Evolutionary conservation across 2,113 vertebrate species (phyloP), one percentile per base, ranked within the genome.

Genomic region (Megaleporinus macrocephalus): DNA sequence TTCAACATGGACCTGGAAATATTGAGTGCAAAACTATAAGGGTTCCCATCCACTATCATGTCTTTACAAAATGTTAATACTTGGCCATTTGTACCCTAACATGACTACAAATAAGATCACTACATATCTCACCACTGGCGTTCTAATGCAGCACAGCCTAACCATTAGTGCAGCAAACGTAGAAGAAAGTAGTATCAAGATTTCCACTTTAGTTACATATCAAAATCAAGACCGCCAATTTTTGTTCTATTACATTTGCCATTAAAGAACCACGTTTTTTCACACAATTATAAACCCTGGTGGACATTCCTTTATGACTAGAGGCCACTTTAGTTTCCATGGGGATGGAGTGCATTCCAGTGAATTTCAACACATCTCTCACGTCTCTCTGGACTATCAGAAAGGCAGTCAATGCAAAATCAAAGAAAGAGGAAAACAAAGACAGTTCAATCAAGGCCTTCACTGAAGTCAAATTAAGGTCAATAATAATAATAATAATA

Each of bases 1-100:
- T 90, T 89, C 22, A 90, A 91, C 90, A 92, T 80, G 83, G 88
- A 91, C 89, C 79, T 89, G 83, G 84, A 86, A 90, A 83, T 89
- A 79, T 61, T 49, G 82, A 93, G 92, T 93, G 92, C 91, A 92
- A 93, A 86, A 89, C 86, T 79, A 84, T 66, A 26, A 78, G 66
- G 62, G 55, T 83, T 83, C 55, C 62, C 57, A 68, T 59, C 66
- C 22, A 79, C 26, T 61, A 30, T 61, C 27, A 49, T 51, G 57
- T 15, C 5, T 80, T 57, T 76, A 82, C n/a, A 36, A 78, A 74
- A 66, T 59, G 68, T 18, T 24, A 74, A 65, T 73, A 74, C 76
- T 59, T 62, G 76, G 74, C 49, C 18, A 47, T 47, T 70, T 79
- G 1, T 18, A 36, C n/a, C 20, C n/a, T 57, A 71, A 55, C 3